A percentile compares a stretch with the other conserved stretches of the same genome.
Conservation (phyloP, 2,888 invertebrate species). For the Andricus curvator region DNA sequence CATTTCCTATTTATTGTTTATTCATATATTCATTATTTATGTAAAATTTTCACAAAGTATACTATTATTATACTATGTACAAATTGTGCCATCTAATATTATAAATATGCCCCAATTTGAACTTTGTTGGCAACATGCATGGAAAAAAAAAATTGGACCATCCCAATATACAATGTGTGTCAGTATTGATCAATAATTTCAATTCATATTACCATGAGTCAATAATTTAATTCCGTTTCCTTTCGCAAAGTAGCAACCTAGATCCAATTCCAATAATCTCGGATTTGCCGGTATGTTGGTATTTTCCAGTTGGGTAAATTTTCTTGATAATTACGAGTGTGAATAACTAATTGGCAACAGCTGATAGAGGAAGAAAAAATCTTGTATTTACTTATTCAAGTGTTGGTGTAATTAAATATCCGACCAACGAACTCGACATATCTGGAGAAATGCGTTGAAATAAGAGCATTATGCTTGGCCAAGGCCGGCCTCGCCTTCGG, state of each 20-base stretch:
- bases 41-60: too few species aligned
- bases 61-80: too few species aligned
- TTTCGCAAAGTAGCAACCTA: conserved; percentile 11
- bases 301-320: background rate
- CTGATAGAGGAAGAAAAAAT: background rate
- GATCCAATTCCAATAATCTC: conserved; percentile 2
- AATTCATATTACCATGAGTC: background rate
- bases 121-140: too few species aligned
- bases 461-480: conserved; percentile 27
- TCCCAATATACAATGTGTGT: background rate
- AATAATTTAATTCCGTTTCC: background rate
- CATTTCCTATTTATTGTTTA: too few species aligned
- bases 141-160: too few species aligned
- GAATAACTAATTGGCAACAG: background rate
- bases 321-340: background rate
- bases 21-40: too few species aligned
- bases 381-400: background rate
- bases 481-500: conserved; percentile 29
- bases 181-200: background rate
- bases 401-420: background rate
- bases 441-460: conserved; percentile 22
- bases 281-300: background rate
- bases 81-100: too few species aligned
- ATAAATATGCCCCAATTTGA: too few species aligned
- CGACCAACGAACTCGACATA: conserved; percentile 23